Evolutionary conservation across 2,113 vertebrate genomes (phyloP).

Genomic region (Suricata suricatta): DNA sequence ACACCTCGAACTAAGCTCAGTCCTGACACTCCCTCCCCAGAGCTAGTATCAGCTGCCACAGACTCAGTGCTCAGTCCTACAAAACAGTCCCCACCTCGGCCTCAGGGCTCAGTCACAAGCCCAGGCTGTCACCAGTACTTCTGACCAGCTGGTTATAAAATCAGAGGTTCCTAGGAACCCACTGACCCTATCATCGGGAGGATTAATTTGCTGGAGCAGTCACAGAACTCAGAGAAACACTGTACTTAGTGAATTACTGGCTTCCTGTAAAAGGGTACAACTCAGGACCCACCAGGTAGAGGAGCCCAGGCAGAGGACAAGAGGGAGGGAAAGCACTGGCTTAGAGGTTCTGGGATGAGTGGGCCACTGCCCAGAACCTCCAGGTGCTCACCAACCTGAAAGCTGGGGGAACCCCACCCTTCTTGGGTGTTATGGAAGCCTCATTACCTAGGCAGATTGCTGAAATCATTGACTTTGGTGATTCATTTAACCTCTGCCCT

Average conservation of each 20-base stretch:
- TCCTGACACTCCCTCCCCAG: not conserved
- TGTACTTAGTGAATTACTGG: not conserved
- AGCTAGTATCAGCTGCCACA: not conserved
- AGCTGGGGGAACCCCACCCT: not conserved
- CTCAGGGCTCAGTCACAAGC: not conserved
- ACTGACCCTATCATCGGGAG: not conserved
- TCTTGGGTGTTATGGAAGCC: not conserved
- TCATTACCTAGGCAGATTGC: not conserved
- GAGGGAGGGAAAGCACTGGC: not conserved
- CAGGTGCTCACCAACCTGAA: not conserved
- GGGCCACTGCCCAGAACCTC: not conserved
- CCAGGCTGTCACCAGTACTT: not conserved
- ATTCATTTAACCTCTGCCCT: not conserved
- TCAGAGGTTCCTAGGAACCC: not conserved
- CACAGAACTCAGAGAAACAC: not conserved
- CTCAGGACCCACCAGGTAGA: not conserved
- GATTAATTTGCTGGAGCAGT: not conserved
- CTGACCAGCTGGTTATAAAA: not conserved
- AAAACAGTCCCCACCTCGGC: not conserved
- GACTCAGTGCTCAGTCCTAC: not conserved
- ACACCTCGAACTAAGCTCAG: not conserved
- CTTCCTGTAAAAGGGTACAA: not conserved
- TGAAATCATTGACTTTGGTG: not conserved
- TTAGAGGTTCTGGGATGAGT: not conserved
- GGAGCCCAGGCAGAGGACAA: not conserved